These are phyloP conservation scores for Furnarius figulus DNA, from an alignment of 2,113 vertebrate genomes.

Conservation along the genomic window DNA sequence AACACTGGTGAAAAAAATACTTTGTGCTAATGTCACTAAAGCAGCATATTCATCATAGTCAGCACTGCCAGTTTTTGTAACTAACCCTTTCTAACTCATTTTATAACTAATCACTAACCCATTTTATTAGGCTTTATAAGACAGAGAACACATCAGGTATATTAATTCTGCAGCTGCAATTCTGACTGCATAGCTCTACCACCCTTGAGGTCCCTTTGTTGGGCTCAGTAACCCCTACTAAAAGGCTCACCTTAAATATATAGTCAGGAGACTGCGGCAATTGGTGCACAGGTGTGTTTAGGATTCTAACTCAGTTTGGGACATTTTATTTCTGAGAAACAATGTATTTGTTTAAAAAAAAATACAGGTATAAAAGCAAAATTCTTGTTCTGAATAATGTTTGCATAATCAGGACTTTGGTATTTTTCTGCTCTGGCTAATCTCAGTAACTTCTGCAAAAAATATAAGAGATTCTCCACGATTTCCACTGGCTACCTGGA, in stretches of 20 bases:
- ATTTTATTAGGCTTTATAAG: background rate
- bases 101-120: background rate
- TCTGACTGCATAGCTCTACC: background rate
- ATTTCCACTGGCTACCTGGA: background rate
- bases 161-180: background rate
- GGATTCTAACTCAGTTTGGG: background rate
- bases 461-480: background rate
- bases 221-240: background rate
- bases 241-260: background rate
- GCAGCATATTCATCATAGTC: background rate
- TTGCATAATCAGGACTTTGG: background rate
- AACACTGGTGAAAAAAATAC: background rate
- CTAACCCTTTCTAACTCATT: background rate
- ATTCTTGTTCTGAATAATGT: conserved; percentile 1
- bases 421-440: conserved; percentile 7
- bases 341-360: background rate
- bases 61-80: background rate
- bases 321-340: background rate
- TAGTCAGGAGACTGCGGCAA: background rate
- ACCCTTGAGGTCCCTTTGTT: background rate
- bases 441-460: conserved; percentile 11
- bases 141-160: background rate
- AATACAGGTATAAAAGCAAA: background rate
- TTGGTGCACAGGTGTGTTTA: background rate
- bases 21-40: background rate